Evolutionary conservation across 2,797 vertebrate species (phyloP), one percentile per base, ranked within the genome.

Genomic region (Gymnothorax reevesii): DNA sequence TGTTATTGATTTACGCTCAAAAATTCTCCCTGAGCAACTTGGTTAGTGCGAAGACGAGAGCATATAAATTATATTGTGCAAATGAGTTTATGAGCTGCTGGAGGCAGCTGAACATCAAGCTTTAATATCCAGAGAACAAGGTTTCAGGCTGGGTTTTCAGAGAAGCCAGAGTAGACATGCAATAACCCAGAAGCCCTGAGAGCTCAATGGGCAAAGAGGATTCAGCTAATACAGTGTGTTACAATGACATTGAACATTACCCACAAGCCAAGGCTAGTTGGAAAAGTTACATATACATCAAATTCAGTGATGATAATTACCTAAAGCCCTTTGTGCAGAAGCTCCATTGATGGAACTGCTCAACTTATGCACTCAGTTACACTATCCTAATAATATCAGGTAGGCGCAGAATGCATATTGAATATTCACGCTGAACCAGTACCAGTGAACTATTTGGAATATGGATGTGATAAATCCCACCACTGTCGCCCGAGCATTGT

Each of bases 1-100:
- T 80, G 20, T 25, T 88, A 88, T 88, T 86, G 87, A 89, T 90
- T 86, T 73, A 69, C 83, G 25, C 82, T 90, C 87, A 77, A 87
- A 89, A 86, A 73, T 83, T 71, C 87, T 88, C 82, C 84, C 86
- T 42, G 79, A 88, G 86, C 83, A 57, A 54, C 57, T 62, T 79
- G 62, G 84, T 88, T 86, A 88, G 88, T 82, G 57, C 77, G 89
- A 83, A 84, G 88, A 87, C 80, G 83, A 86, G 59, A 88, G 86
- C 84, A 84, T 84, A 86, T 89, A 89, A 27, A 89, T 89, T 88
- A 83, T 71, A 27, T 52, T 83, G 80, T 82, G 73, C 55, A 87
- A 89, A 89, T 87, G 86, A 88, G 89, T 84, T 88, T 77, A 87
- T 73, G 79, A 80, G 84, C 54, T 75, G 83, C 77, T 85, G 62